Evolutionary conservation across 2,888 invertebrate genomes (phyloP), one percentile per base, ranked within the genome.

Genomic region (Agrochola circellaris): DNA sequence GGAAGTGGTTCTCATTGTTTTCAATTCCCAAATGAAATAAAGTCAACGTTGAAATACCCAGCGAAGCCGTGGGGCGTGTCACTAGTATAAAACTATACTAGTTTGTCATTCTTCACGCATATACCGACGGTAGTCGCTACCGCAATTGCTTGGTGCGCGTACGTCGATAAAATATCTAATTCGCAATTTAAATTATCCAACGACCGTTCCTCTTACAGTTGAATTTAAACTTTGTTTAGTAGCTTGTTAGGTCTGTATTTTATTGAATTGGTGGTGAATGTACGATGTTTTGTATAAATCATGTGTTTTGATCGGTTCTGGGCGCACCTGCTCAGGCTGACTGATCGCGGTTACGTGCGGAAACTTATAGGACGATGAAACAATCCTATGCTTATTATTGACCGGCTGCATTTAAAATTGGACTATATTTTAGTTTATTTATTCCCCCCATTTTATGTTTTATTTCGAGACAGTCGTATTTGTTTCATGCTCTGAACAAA

Each of bases 41-140:
- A 74, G 64, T 61, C 62, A 42, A 38, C 61, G 34, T 75, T 42
- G 66, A 81, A 64, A 79, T 80, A 70, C 62, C 64, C 67, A 76
- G 66, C 70, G 64, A 73, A 86, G 75, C 79, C 80, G 64, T 71
- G 79, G 81, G 88, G 78, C 77, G 80, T 81, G 77, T 82, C 82
- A 74, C 26, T 71, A 60, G 76, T 81, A 75, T 89, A 86, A 87
- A 90, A 90, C 87, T 86, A 83, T 84, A 87, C 87, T 85, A 88
- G 89, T 92, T 94, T 93, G 90, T 92, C 93, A 93, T 94, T 94
- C 94, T 88, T 88, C 83, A 89, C 91, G 92, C 92, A 93, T 94
- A 91, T 90, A 79, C 87, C 81, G 84, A 83, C 91, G 88, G 92
- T 90, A 91, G 93, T 88, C 85, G 88, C 92, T 92, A 91, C 91